A percentile compares a stretch with the other conserved stretches of the same genome.
Evolutionary conservation across 2,888 invertebrate genomes (phyloP).

Genomic region (Quadroppia sp.): DNA sequence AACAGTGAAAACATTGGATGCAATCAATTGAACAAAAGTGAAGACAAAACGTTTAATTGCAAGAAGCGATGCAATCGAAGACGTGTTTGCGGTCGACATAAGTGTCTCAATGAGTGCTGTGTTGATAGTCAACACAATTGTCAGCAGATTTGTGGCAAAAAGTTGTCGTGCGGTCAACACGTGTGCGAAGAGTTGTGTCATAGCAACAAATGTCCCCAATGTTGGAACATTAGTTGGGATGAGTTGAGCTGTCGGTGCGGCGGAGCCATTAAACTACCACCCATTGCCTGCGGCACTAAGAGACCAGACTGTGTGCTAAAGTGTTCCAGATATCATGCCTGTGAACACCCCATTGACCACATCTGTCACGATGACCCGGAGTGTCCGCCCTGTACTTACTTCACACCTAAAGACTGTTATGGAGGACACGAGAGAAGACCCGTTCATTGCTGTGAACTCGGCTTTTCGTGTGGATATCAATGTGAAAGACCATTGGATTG

Average conservation of each 20-base stretch:
- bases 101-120: conserved; percentile 85
- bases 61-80: conserved; percentile 81
- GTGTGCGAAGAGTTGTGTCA: conserved; percentile 84
- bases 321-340: conserved; percentile 70
- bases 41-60: conserved; percentile 66
- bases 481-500: conserved; percentile 77
- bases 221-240: conserved; percentile 73
- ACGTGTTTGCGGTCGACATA: conserved; percentile 61
- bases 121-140: conserved; percentile 81
- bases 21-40: conserved; percentile 61
- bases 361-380: conserved; percentile 68
- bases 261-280: conserved; percentile 75
- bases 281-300: conserved; percentile 84
- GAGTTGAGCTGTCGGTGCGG: conserved; percentile 91
- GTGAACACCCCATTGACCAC: conserved; percentile 77
- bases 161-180: conserved; percentile 79
- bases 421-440: conserved; percentile 66
- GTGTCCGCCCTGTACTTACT: conserved; percentile 80
- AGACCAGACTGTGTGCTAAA: conserved; percentile 73
- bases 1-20: conserved; percentile 77
- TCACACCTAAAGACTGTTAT: conserved; percentile 78
- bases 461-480: conserved; percentile 83
- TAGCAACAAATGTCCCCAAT: conserved; percentile 73
- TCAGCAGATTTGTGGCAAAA: conserved; percentile 65
- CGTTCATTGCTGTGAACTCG: conserved; percentile 68